phyloP scores from a whole-genome alignment of 2,888 invertebrate genomes.

The Drosophila anomalipes region DNA sequence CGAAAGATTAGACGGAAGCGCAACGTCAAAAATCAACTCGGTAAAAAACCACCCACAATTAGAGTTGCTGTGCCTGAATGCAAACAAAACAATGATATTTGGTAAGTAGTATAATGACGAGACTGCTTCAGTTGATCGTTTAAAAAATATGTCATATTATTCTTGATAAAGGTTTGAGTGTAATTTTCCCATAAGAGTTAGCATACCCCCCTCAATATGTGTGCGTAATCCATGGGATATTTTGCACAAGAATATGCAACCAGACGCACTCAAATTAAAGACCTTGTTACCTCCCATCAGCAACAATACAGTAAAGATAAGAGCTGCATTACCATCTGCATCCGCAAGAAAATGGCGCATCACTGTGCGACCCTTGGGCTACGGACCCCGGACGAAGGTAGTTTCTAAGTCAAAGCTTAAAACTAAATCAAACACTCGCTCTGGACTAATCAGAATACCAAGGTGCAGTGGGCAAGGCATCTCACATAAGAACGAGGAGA shows the following conservation, averaged over 20 bases:
- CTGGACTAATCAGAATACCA: background rate
- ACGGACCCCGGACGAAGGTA: background rate
- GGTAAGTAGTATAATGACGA: slow-evolving; percentile 38
- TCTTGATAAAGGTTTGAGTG: slow-evolving; percentile 55
- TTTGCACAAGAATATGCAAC: background rate
- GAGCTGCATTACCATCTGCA: background rate
- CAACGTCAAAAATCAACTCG: slow-evolving; percentile 10
- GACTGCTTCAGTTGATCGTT: background rate
- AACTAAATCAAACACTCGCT: background rate
- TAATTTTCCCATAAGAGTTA: slow-evolving; percentile 61
- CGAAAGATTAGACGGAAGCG: slow-evolving; percentile 18
- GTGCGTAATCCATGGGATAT: slow-evolving; percentile 22
- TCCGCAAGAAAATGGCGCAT: slow-evolving; percentile 10
- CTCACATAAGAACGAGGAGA: background rate
- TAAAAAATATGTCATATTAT: background rate
- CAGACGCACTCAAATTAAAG: background rate
- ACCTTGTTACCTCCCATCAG: background rate
- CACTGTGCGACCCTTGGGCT: slow-evolving; percentile 20
- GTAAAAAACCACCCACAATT: background rate
- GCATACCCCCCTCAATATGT: slow-evolving; percentile 41
- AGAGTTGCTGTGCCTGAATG: background rate
- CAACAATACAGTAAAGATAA: background rate
- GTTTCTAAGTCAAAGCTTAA: background rate
- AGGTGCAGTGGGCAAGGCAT: background rate
- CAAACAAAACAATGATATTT: slow-evolving; percentile 32